Percentiles rank a stretch among this genome's conserved stretches.
phyloP scores from a whole-genome alignment of 2,888 invertebrate genomes.

The Merodon equestris region DNA sequence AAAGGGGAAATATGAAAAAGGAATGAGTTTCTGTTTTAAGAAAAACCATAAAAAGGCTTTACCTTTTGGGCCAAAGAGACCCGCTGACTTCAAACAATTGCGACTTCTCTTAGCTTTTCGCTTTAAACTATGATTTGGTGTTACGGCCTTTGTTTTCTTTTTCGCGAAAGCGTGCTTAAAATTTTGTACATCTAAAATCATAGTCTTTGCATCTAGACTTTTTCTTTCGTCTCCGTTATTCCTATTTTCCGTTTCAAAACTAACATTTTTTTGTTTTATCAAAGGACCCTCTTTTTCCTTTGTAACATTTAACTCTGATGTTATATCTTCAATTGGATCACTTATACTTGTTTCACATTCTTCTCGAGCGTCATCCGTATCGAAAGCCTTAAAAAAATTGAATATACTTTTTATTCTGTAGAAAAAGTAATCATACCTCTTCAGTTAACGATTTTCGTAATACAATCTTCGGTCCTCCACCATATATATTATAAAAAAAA shows the following conservation, averaged over 20 bases:
- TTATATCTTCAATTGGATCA: slow-evolving; percentile 29
- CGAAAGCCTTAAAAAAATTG: slow-evolving; percentile 28
- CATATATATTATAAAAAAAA: slow-evolving; percentile 91
- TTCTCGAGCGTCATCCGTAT: slow-evolving; percentile 13
- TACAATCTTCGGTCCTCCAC: slow-evolving; percentile 92
- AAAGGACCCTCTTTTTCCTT: slow-evolving; percentile 26
- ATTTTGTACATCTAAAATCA: slow-evolving; percentile 34
- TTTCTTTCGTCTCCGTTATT: slow-evolving; percentile 44
- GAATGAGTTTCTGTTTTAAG: not conserved
- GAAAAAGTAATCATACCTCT: slow-evolving; percentile 70
- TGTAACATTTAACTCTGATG: not conserved
- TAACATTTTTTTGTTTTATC: slow-evolving; percentile 54
- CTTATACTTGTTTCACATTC: slow-evolving; percentile 22
- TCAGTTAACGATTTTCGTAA: slow-evolving; percentile 73
- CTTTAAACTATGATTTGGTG: slow-evolving; percentile 42
- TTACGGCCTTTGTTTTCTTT: slow-evolving; percentile 45
- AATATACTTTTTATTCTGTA: too few relatives aligned
- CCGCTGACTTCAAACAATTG: slow-evolving; percentile 54
- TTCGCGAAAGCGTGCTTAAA: slow-evolving; percentile 35
- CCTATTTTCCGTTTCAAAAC: slow-evolving; percentile 46
- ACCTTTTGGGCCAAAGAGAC: slow-evolving; percentile 20
- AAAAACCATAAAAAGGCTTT: not conserved
- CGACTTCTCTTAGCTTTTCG: slow-evolving; percentile 54
- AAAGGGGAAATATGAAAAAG: too few relatives aligned
- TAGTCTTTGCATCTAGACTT: slow-evolving; percentile 43